These are phyloP conservation scores for Troides helena DNA, from an alignment of 2,888 invertebrate genomes.

Conservation along the genomic window DNA sequence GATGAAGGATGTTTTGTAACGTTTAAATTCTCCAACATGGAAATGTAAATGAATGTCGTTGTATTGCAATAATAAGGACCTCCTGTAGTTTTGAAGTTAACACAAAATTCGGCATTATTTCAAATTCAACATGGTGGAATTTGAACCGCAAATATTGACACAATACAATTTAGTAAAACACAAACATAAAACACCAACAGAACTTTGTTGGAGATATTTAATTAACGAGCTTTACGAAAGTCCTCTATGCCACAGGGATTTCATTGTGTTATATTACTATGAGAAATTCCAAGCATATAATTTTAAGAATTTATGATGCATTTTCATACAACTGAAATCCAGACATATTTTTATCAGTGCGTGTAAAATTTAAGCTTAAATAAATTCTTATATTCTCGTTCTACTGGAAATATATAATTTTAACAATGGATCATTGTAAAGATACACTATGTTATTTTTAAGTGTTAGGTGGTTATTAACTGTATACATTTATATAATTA, in stretches of 20 bases:
- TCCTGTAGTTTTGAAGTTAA: background rate
- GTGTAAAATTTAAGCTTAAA: background rate
- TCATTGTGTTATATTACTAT: slow-evolving; percentile 26
- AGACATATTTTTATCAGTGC: background rate
- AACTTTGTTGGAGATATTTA: slow-evolving; percentile 28
- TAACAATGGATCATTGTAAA: too few species aligned
- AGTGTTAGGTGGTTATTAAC: too few species aligned
- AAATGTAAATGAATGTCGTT: too few species aligned
- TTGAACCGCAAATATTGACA: slow-evolving; percentile 15
- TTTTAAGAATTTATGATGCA: slow-evolving; percentile 14
- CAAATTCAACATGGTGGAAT: background rate
- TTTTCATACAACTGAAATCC: slow-evolving; percentile 3
- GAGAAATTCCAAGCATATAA: slow-evolving; percentile 26
- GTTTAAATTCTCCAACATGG: too few species aligned
- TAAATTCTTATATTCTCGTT: slow-evolving; percentile 2
- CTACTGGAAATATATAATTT: background rate
- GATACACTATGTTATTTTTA: too few species aligned
- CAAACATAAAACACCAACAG: slow-evolving; percentile 24
- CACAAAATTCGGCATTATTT: background rate
- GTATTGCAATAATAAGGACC: background rate
- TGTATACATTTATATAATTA: too few species aligned
- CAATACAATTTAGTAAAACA: slow-evolving; percentile 18
- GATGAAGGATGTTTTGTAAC: too few species aligned
- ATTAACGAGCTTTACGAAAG: slow-evolving; percentile 27
- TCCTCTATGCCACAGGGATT: slow-evolving; percentile 24